phyloP scores from a whole-genome alignment of 2,797 vertebrate species.

The Ispidina picta region DNA sequence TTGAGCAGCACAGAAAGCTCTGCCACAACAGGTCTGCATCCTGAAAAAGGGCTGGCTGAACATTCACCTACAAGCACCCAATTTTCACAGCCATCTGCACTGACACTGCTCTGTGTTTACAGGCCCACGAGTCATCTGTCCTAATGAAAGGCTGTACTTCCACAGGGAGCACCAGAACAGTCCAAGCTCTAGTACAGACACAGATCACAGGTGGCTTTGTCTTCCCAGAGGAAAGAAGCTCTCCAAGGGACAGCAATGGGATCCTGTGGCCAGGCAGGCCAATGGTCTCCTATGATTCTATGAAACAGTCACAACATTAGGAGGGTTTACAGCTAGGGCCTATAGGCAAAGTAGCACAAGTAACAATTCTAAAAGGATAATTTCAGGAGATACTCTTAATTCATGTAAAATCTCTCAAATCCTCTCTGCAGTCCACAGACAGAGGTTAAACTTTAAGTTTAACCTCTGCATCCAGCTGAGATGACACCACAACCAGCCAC shows the following conservation, averaged over 20 bases:
- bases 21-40: accelerated
- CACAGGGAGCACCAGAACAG: accelerated
- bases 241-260: too few species aligned
- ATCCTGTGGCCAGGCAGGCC: too few species aligned
- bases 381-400: neutral
- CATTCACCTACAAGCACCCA: neutral
- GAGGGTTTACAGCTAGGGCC: neutral
- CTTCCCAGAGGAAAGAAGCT: neutral
- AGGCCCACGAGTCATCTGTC: accelerated
- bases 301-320: neutral
- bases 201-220: accelerated
- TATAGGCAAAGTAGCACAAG: neutral
- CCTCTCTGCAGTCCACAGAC: neutral
- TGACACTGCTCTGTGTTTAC: accelerated
- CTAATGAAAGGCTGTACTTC: neutral
- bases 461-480: neutral
- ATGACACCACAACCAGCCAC: neutral
- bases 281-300: too few species aligned
- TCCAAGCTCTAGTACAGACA: neutral
- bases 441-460: neutral
- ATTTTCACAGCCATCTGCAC: neutral
- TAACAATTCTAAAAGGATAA: neutral
- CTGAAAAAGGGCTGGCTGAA: neutral
- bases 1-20: neutral
- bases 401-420: neutral